Evolutionary conservation across 1,140 invertebrate genomes (phyloP), one percentile per base, ranked within the genome.

Genomic region (Euura saliciscinereae): DNA sequence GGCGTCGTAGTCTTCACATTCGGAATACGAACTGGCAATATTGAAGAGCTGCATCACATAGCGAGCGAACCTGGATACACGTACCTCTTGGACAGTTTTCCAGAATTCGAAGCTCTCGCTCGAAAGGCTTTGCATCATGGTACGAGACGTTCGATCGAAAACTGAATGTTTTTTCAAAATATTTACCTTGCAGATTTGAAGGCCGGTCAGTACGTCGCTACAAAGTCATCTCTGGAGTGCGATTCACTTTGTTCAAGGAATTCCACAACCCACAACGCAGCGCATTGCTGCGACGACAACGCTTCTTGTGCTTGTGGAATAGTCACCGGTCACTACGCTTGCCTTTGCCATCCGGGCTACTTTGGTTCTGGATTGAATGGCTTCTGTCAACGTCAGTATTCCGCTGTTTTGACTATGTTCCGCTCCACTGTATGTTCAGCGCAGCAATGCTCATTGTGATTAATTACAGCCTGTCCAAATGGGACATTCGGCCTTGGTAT

Each of bases 91-190:
- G 91, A 93, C 72, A 92, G 91, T 77, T 94, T 94, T 84, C 86
- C 90, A 65, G 91, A 94, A 80, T 94, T 94, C 79, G 92, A 93
- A 80, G 90, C 91, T 51, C 80, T 94, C 42, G 93, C 92, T 2
- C 83, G 92, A 71, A 85, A 92, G 76, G 93, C 93, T 7, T 80
- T 94, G 4, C 93, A 94, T 82, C 89, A 91, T 83, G 92, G 92
- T 92, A 79, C 78, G 70, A 28, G 44, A 75, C 64, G 71, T 43
- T 45, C 64, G 7, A 66, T 10, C 66, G 8, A 73, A 59, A 11
- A 43, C 1, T 45, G 51, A 71, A 8, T 28, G 10, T 43, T 44
- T 43, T 71, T 66, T 75, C 45, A 46, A 44, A 13, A 11, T 13
- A 59, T 45, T 74, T 74, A 51, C 45, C 72, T 86, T 84, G 43